phyloP scores from a whole-genome alignment of 2,113 vertebrate genomes.

The Ailurus styani region DNA sequence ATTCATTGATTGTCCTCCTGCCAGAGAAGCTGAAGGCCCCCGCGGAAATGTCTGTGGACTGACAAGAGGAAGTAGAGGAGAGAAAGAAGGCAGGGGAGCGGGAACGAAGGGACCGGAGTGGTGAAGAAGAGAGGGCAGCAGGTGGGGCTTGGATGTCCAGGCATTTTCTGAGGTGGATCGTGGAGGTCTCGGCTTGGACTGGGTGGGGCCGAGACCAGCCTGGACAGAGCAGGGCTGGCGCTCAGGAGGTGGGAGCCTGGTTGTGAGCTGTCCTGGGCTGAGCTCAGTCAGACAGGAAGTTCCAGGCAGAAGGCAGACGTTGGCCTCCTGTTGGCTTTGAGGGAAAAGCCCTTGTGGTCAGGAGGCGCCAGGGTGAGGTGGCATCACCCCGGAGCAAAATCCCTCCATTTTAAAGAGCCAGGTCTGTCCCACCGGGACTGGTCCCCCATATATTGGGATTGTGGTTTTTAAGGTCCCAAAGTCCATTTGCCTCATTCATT shows the following conservation, averaged over 20 bases:
- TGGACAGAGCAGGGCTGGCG: neutral
- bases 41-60: neutral
- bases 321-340: neutral
- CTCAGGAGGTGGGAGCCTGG: neutral
- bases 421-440: neutral
- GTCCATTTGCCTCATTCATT: neutral
- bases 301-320: neutral
- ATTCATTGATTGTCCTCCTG: neutral
- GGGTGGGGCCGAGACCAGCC: neutral
- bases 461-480: neutral
- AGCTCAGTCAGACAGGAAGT: neutral
- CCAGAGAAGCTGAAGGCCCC: neutral
- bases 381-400: neutral
- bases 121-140: neutral
- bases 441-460: neutral
- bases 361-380: neutral
- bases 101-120: accelerated
- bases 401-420: neutral
- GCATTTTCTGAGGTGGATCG: neutral
- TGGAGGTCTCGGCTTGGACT: neutral
- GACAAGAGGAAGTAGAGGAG: neutral
- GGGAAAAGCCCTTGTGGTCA: neutral
- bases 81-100: neutral
- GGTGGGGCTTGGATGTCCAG: neutral
- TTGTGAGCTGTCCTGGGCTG: neutral